phyloP scores from a whole-genome alignment of 1,140 invertebrate genomes.

The Calosoma granatense region DNA sequence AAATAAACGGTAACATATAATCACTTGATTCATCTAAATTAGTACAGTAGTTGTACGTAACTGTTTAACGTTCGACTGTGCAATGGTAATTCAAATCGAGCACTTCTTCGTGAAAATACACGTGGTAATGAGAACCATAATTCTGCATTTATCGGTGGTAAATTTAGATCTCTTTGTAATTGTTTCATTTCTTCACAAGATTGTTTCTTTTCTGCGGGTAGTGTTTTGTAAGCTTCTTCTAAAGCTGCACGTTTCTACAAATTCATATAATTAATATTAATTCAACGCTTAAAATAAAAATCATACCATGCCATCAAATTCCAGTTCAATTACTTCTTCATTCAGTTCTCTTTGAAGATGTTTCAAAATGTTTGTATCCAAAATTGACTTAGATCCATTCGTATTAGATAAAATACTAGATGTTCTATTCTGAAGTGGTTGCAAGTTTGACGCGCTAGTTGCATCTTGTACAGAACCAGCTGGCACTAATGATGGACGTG shows the following conservation, averaged over 20 bases:
- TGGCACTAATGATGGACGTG: constrained; percentile 39
- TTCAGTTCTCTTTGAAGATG: constrained; percentile 54
- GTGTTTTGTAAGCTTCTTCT: constrained; percentile 49
- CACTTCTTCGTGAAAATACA: constrained; percentile 50
- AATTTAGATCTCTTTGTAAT: constrained; percentile 66
- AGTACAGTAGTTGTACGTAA: constrained; percentile 28
- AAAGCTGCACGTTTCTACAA: constrained; percentile 46
- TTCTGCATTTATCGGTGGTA: constrained; percentile 35
- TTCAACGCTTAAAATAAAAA: constrained; percentile 15
- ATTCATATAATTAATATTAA: constrained; percentile 12
- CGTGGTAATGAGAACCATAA: constrained; percentile 48
- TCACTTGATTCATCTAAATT: constrained; percentile 10
- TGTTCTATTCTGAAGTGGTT: neutral
- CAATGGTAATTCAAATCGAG: constrained; percentile 52
- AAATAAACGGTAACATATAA: constrained; percentile 17
- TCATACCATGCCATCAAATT: constrained; percentile 52
- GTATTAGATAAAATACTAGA: neutral
- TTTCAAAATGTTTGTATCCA: constrained; percentile 51
- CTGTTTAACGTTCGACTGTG: constrained; percentile 44
- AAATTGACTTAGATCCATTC: constrained; percentile 36
- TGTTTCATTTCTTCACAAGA: constrained; percentile 90
- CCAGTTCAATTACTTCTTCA: constrained; percentile 52
- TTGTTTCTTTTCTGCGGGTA: constrained; percentile 45
- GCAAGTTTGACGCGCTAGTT: neutral
- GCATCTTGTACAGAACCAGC: constrained; percentile 9